Percentiles rank a stretch among this genome's conserved stretches.
phyloP scores from a whole-genome alignment of 2,113 vertebrate genomes.

The Elephas maximus region DNA sequence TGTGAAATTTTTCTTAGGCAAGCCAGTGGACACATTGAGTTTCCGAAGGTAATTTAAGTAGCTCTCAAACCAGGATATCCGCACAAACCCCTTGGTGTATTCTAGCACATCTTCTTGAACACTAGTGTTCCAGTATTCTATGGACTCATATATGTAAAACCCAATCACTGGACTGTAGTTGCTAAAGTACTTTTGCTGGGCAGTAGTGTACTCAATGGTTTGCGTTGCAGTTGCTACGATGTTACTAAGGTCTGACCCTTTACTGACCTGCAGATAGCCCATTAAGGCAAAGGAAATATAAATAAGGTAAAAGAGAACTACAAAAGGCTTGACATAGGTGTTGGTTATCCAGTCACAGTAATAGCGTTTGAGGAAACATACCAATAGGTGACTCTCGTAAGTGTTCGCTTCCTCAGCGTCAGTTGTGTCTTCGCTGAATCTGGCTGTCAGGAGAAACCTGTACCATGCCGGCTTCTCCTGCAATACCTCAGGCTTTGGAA shows the following conservation, averaged over 20 bases:
- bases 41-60: constrained; percentile 97
- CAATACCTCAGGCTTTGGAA: constrained; percentile 96
- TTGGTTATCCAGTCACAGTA: constrained; percentile 99
- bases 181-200: constrained; percentile 98
- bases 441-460: constrained; percentile 97
- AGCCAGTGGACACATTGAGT: constrained; percentile 95
- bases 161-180: constrained; percentile 99
- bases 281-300: constrained; percentile 99
- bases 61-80: constrained; percentile 99
- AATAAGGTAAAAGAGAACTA: constrained; percentile 99
- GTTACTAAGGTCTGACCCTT: constrained; percentile 98
- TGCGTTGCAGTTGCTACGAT: constrained; percentile 97
- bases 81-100: constrained; percentile 97
- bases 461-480: constrained; percentile 98
- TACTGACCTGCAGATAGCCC: constrained; percentile 99
- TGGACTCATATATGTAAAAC: constrained; percentile 99
- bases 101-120: constrained; percentile 98
- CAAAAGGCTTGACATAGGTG: constrained; percentile 99
- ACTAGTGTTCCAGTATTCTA: constrained; percentile 99
- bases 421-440: constrained; percentile 94
- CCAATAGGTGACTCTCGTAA: constrained; percentile 97
- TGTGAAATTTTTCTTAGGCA: constrained; percentile 96
- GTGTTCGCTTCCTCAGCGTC: constrained; percentile 92
- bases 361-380: constrained; percentile 98
- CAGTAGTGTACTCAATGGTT: constrained; percentile 96